A percentile compares a stretch with the other conserved stretches of the same genome.
These are phyloP conservation scores for Trilocha varians DNA, from an alignment of 2,888 invertebrate genomes.

Conservation along the genomic window DNA sequence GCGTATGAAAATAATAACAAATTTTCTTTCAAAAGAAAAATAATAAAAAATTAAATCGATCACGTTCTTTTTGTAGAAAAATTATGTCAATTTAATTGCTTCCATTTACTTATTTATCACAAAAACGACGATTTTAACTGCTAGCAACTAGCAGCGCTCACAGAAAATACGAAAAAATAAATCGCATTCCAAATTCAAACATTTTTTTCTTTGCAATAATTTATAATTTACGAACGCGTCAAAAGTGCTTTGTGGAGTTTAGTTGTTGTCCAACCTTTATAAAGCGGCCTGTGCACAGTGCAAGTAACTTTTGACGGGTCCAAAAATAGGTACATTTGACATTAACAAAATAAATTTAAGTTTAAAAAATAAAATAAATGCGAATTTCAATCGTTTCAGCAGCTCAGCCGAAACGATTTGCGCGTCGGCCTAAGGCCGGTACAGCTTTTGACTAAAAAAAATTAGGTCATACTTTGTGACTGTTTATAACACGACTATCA, in stretches of 20 bases:
- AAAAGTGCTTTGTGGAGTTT: not conserved
- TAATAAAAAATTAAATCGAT: not conserved
- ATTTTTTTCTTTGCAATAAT: too few species aligned
- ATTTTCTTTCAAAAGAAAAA: not conserved
- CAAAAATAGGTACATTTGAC: not conserved
- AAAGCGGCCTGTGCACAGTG: not conserved
- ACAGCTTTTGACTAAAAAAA: not conserved
- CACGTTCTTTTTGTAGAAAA: not conserved
- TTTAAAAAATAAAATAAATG: not conserved
- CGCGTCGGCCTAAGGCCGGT: not conserved
- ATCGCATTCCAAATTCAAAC: not conserved
- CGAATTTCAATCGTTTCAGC: not conserved
- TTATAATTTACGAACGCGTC: not conserved
- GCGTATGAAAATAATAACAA: too few species aligned
- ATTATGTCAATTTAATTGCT: conserved; percentile 58
- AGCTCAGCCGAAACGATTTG: not conserved
- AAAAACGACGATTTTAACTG: conserved; percentile 64
- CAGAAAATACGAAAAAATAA: conserved; percentile 14
- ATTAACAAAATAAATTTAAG: not conserved
- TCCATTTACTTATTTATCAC: conserved; percentile 48
- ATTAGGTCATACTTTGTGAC: conserved; percentile 5
- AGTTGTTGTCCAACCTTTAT: not conserved
- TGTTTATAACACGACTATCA: conserved; percentile 8
- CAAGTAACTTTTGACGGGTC: not conserved
- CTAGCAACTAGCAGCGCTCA: conserved; percentile 67